Evolutionary conservation across 2,888 invertebrate genomes (phyloP).

Genomic region (Pandemis cinnamomeana): DNA sequence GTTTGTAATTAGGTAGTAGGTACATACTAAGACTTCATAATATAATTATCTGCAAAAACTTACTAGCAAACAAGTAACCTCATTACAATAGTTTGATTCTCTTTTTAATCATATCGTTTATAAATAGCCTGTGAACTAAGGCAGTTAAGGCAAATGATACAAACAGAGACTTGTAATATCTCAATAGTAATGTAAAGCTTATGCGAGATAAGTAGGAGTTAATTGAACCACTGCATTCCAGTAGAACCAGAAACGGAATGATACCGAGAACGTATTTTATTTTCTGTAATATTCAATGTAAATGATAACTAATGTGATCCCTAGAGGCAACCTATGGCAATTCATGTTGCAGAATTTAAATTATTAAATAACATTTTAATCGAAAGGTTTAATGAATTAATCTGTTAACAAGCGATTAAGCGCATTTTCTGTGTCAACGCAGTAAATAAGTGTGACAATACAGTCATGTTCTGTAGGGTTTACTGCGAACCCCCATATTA

Average conservation of each 20-base stretch:
- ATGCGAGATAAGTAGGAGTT: constrained; percentile 53
- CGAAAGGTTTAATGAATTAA: too few species aligned
- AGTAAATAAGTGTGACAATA: neutral
- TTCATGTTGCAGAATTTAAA: too few species aligned
- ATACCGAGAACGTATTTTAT: constrained; percentile 9
- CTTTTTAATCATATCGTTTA: neutral
- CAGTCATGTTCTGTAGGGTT: neutral
- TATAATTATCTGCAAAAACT: neutral
- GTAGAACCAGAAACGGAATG: constrained; percentile 52
- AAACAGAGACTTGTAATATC: neutral
- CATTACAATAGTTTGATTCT: neutral
- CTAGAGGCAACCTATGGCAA: too few species aligned
- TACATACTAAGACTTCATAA: too few species aligned
- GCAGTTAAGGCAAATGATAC: neutral
- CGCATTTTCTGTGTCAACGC: neutral
- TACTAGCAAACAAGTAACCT: neutral
- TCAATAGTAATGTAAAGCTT: constrained; percentile 56
- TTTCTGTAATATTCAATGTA: neutral
- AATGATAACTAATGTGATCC: too few species aligned
- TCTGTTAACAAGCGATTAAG: neutral
- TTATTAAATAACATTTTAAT: too few species aligned
- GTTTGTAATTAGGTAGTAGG: too few species aligned
- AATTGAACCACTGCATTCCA: constrained; percentile 63
- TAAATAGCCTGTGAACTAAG: neutral
- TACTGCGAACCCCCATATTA: constrained; percentile 2